phyloP scores from a whole-genome alignment of 2,888 invertebrate species.

The Unio delphinus region DNA sequence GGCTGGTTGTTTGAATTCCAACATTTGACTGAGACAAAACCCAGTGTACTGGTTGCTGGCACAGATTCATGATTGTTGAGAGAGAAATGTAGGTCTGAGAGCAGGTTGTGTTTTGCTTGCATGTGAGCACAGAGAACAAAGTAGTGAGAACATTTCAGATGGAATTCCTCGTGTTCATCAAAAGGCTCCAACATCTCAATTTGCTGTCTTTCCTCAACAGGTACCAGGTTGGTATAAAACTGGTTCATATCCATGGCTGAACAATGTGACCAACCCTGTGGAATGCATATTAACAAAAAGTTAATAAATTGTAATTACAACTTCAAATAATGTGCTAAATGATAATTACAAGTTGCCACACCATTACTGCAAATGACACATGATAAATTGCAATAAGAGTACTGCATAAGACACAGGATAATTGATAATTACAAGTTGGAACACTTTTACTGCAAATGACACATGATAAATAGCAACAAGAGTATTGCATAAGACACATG shows the following conservation, averaged over 20 bases:
- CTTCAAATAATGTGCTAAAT: too few species aligned
- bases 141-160: constrained; percentile 74
- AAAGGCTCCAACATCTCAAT: constrained; percentile 72
- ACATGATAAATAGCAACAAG: too few species aligned
- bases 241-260: constrained; percentile 69
- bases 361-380: too few species aligned
- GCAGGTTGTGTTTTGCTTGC: constrained; percentile 13
- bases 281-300: not conserved
- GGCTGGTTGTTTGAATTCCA: not conserved
- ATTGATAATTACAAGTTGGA: too few species aligned
- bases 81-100: not conserved
- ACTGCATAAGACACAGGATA: too few species aligned
- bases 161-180: constrained; percentile 75
- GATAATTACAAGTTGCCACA: too few species aligned
- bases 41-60: too few species aligned
- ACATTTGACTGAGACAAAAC: too few species aligned
- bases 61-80: too few species aligned
- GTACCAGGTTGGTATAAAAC: constrained; percentile 64
- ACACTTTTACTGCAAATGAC: too few species aligned
- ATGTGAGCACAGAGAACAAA: constrained; percentile 68
- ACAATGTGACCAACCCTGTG: constrained; percentile 67
- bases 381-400: too few species aligned
- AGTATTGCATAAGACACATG: too few species aligned
- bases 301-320: not conserved
- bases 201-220: constrained; percentile 60